A percentile compares a stretch with the other conserved stretches of the same genome.
phyloP scores from a whole-genome alignment of 1,140 invertebrate genomes.

The Druon quercuslanigerum region DNA sequence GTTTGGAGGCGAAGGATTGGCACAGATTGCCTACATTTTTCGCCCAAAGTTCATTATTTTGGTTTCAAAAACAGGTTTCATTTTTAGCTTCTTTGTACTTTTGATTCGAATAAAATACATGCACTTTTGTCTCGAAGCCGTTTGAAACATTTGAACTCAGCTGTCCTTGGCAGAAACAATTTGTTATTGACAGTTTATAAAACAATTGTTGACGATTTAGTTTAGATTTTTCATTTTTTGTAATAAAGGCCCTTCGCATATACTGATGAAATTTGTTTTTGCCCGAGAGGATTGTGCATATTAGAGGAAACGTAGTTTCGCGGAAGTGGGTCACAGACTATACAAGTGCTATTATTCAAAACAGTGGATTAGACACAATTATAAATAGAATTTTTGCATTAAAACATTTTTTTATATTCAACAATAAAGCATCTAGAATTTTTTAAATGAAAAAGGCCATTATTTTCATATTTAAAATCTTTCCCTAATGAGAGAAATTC shows the following conservation, averaged over 20 bases:
- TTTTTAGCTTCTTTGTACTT: neutral
- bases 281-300: neutral
- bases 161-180: neutral
- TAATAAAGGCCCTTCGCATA: neutral
- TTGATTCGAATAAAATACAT: neutral
- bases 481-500: too few species aligned
- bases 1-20: conserved; percentile 23
- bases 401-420: too few species aligned
- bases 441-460: too few species aligned
- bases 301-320: neutral
- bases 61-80: neutral
- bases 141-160: neutral
- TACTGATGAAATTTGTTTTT: neutral
- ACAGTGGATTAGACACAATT: neutral
- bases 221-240: neutral
- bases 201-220: neutral
- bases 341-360: neutral
- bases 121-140: neutral
- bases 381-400: too few species aligned
- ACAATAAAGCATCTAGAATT: too few species aligned
- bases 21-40: conserved; percentile 13
- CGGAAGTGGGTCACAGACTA: conserved; percentile 7
- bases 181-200: conserved; percentile 2
- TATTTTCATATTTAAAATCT: too few species aligned
- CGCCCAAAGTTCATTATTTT: neutral